Percentiles rank a stretch among this genome's conserved stretches.
Conservation (phyloP, 2,113 vertebrate species). For the Acrocephalus arundinaceus region DNA sequence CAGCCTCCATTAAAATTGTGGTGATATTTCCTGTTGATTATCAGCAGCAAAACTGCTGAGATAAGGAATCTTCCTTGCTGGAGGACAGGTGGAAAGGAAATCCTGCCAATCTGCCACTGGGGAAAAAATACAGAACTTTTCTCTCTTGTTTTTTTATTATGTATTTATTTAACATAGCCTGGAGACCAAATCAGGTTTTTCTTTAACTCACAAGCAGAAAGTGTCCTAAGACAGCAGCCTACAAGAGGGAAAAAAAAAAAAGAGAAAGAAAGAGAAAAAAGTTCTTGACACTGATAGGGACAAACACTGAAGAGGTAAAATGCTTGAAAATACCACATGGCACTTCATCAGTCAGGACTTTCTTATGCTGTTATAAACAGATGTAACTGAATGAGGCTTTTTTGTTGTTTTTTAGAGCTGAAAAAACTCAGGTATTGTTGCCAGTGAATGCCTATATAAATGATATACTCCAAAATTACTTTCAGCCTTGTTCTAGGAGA, state of each 20-base stretch:
- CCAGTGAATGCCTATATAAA: background rate
- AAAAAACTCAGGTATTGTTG: background rate
- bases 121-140: background rate
- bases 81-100: constrained; percentile 45
- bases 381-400: background rate
- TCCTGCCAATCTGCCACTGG: background rate
- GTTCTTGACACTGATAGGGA: background rate
- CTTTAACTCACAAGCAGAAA: background rate
- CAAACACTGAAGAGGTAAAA: background rate
- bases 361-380: background rate
- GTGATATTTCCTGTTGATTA: constrained; percentile 32
- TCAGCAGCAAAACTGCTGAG: constrained; percentile 39
- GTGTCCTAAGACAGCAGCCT: background rate
- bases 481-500: background rate
- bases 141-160: background rate
- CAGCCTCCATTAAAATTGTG: background rate
- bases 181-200: background rate
- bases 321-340: background rate
- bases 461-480: background rate
- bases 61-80: constrained; percentile 13
- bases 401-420: background rate
- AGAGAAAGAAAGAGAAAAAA: background rate
- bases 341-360: background rate
- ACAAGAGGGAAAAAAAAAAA: background rate
- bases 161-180: background rate